Base-by-base conservation (phyloP, 2,797 vertebrate genomes). In the Graptemys geographica region DNA sequence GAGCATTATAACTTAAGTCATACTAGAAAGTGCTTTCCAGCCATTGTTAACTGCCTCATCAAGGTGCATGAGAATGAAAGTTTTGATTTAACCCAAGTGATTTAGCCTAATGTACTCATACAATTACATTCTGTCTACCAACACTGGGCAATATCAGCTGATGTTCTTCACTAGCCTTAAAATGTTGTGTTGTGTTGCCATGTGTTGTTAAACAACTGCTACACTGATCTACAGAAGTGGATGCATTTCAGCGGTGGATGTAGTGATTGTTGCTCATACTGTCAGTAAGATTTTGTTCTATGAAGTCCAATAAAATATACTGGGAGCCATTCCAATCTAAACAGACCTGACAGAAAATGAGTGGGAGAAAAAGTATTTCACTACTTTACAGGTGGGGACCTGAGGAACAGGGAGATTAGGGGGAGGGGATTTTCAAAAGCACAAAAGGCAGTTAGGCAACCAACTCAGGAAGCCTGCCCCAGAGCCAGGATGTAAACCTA, bases 381-480 rank as follows among this genome's bases (percentile, higher is more conserved):
- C 15, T 53, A 62, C 84, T 37, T 41, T 0, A 1, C 23, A 84
- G 59, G 80, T 1, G 2, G 1, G 16, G 87, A 76, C 23, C 15
- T 3, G 2, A 91, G 85, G n/a, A 79, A 88, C 0, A 2, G 62
- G 72, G n/a, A n/a, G 81, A 87, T 82, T 76, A 80, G 52, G 7
- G 7, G 3, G 44, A 82, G 79, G 47, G 37, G 81, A 44, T 25
- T 87, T 6, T 65, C 62, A 62, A 52, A 57, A n/a, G 37, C 57
- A 49, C 47, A 21, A 69, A 82, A 87, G 83, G 1, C 47, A 65
- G 11, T 21, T 25, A 21, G 79, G 12, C 44, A 88, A 15, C 41
- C 27, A 81, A 0, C 44, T 11, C 18, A 6, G n/a, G 88, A 76
- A 47, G 1, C 12, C 37, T 1, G 0, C 1, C 57, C 25, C 1